phyloP scores from a whole-genome alignment of 2,113 vertebrate species.

The Periophthalmus modestus region DNA sequence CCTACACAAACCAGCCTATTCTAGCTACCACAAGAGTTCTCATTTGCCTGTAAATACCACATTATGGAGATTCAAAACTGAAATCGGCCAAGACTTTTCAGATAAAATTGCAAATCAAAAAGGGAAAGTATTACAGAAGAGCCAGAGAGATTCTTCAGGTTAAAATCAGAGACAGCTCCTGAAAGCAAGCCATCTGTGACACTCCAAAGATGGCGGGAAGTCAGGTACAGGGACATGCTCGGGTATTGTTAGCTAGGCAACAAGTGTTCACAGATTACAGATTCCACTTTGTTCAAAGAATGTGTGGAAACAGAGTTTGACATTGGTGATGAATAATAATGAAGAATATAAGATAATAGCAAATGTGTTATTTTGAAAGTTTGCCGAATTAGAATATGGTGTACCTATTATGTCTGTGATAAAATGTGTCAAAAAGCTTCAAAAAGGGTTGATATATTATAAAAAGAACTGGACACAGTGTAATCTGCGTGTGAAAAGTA shows the following conservation, averaged over 20 bases:
- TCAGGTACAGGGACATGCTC: background rate
- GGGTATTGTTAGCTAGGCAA: background rate
- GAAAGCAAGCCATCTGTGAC: background rate
- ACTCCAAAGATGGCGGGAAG: constrained; percentile 6
- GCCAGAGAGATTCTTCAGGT: constrained; percentile 28
- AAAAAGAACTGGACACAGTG: too few species aligned
- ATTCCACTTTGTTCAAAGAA: too few species aligned
- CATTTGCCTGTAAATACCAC: constrained; percentile 9
- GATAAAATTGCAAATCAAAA: constrained; percentile 16
- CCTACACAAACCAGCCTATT: constrained; percentile 21
- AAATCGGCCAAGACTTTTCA: constrained; percentile 20
- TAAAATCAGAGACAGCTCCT: constrained; percentile 35
- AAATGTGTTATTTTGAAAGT: too few species aligned
- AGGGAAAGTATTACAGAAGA: constrained; percentile 11
- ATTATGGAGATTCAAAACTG: constrained; percentile 30
- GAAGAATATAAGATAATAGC: too few species aligned
- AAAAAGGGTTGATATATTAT: too few species aligned
- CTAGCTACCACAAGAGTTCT: background rate
- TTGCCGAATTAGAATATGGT: too few species aligned
- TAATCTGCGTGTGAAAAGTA: too few species aligned
- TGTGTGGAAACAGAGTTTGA: too few species aligned
- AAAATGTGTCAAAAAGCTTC: too few species aligned
- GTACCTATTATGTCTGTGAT: too few species aligned
- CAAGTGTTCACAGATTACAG: background rate
- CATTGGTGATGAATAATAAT: too few species aligned